These are phyloP conservation scores for Anguilla megastoma DNA, from an alignment of 2,797 vertebrate species.

Conservation along the genomic window DNA sequence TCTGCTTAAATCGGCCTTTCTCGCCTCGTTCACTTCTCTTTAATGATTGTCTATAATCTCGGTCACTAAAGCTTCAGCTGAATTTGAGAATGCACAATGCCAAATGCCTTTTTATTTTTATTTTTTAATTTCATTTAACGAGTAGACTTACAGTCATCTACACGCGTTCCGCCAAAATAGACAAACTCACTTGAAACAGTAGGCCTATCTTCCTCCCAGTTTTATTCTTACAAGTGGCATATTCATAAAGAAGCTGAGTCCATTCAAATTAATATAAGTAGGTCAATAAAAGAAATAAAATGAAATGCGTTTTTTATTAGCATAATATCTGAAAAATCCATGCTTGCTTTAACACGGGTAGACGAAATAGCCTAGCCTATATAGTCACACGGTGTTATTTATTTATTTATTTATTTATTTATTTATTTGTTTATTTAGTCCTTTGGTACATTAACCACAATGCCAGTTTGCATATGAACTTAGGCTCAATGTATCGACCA, in stretches of 20 bases:
- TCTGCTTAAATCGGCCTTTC: constrained; percentile 35
- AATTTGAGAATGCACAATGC: background rate
- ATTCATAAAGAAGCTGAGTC: background rate
- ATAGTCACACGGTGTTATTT: background rate
- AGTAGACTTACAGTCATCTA: background rate
- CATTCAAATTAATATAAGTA: background rate
- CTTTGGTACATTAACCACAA: background rate
- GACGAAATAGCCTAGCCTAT: background rate
- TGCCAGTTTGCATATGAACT: background rate
- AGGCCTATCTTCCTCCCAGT: background rate
- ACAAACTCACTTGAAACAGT: background rate
- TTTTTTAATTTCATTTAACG: background rate
- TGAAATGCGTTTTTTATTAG: background rate
- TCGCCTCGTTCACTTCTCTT: constrained; percentile 34
- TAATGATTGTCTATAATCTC: constrained; percentile 30
- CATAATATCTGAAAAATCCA: background rate
- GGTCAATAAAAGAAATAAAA: background rate
- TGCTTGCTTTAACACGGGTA: background rate
- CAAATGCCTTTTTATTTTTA: background rate
- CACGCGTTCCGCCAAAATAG: background rate
- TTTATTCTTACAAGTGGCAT: background rate
- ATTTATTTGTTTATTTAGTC: background rate
- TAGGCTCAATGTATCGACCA: background rate
- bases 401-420: background rate
- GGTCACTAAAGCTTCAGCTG: constrained; percentile 1